Conservation (phyloP, 2,113 vertebrate genomes). For the Cyanoderma ruficeps region DNA sequence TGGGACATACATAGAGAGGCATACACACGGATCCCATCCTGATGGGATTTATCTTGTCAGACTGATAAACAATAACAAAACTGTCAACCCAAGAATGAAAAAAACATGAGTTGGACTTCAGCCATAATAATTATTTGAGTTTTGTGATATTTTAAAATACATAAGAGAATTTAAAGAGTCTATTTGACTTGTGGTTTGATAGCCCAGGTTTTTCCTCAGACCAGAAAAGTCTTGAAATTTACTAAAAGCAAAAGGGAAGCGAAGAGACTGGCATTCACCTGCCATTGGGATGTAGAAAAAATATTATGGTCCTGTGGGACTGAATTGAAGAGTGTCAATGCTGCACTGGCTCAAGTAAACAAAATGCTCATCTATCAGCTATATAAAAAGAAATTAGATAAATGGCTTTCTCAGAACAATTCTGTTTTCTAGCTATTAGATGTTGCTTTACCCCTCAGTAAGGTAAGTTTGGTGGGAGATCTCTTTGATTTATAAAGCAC, state of each 20-base stretch:
- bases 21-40: background rate
- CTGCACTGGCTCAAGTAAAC: background rate
- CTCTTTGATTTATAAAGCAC: slow-evolving; percentile 3
- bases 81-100: background rate
- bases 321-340: background rate
- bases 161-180: background rate
- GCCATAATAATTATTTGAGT: background rate
- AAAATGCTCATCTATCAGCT: background rate
- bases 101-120: background rate
- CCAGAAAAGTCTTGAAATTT: background rate
- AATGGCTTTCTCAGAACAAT: background rate
- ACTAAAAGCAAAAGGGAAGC: background rate
- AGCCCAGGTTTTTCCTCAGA: background rate
- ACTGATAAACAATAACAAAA: background rate
- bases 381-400: background rate
- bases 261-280: background rate
- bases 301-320: background rate
- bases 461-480: background rate
- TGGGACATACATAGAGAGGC: background rate
- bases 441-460: background rate
- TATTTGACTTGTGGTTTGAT: background rate
- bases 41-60: background rate
- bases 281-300: background rate
- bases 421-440: background rate
- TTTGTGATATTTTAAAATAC: background rate